phyloP scores from a whole-genome alignment of 1,140 invertebrate genomes.

The Lasioglossum baleicum region DNA sequence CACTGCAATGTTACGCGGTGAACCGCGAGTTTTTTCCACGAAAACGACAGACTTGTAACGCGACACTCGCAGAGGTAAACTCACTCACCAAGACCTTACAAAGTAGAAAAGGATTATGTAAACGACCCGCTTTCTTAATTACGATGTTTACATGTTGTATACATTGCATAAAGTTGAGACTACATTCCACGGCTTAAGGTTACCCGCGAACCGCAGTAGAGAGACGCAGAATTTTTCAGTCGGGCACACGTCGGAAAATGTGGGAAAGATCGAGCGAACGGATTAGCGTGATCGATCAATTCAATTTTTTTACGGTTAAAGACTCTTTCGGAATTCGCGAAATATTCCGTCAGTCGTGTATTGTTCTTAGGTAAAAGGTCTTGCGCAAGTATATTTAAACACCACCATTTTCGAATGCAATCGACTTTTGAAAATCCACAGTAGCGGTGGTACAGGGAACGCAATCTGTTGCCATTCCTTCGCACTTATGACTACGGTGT shows the following conservation, averaged over 20 bases:
- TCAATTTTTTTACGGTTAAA: neutral
- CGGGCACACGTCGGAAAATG: neutral
- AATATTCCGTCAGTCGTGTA: too few species aligned
- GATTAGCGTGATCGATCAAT: too few species aligned
- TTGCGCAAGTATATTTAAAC: too few species aligned
- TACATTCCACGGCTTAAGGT: too few species aligned
- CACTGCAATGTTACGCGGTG: conserved; percentile 43
- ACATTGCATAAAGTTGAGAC: neutral
- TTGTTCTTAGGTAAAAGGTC: too few species aligned
- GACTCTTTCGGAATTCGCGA: neutral
- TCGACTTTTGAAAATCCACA: neutral
- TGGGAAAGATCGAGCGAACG: neutral
- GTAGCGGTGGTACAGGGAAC: neutral
- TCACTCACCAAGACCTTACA: conserved; percentile 21
- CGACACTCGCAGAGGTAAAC: conserved; percentile 17
- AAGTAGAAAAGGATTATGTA: conserved; percentile 23
- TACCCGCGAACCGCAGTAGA: neutral
- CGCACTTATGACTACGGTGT: neutral
- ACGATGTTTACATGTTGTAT: neutral
- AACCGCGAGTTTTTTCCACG: conserved; percentile 35
- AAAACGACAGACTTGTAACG: conserved; percentile 29
- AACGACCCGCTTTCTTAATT: conserved; percentile 19
- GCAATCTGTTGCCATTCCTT: conserved; percentile 23
- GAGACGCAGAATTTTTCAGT: neutral
- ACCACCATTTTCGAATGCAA: neutral